Base-by-base conservation (phyloP, 2,113 vertebrate species). In the Pomatorhinus ruficollis region DNA sequence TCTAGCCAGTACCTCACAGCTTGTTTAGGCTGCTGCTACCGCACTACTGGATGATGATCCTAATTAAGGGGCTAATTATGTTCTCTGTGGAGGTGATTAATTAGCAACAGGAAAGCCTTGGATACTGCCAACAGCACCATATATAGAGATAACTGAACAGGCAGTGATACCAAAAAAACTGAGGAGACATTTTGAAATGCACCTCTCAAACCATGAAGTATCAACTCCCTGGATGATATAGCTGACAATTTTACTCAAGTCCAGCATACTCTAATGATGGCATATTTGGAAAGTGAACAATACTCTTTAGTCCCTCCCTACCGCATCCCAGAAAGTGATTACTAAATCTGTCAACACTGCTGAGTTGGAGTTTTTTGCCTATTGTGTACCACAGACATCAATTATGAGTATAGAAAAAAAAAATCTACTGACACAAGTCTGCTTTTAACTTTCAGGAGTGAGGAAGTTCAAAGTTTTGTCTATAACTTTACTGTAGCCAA, bases 41-140 rank as follows among this genome's bases (percentile, higher is more conserved):
- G 93, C 81, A 94, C 81, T 96, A 81, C 90, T 94, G 94, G 84
- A 97, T 97, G 98, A 98, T 98, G 97, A 98, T 98, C 96, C 97
- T 98, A 98, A 99, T 98, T 98, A 99, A 98, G 98, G 92, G 97
- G 93, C 96, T 98, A 98, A 98, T 98, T 98, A 98, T 97, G 96
- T 97, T 98, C 97, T 98, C 97, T 96, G 90, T 96, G 95, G 97
- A 98, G 97, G 94, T 98, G 97, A 98, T 97, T 98, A 98, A 98
- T 98, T 97, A 98, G 92, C 95, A 98, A 95, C 90, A 94, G 84
- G 91, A 95, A 92, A 88, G 95, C 85, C 82, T 79, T 94, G 76
- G 70, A 84, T 90, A 72, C 81, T 97, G 97, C 94, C 95, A 97
- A 85, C 5, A 8, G 96, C 83, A 95, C 86, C 89, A 92, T 65